phyloP scores from a whole-genome alignment of 2,113 vertebrate genomes.

The Forbesichthys agassizii region DNA sequence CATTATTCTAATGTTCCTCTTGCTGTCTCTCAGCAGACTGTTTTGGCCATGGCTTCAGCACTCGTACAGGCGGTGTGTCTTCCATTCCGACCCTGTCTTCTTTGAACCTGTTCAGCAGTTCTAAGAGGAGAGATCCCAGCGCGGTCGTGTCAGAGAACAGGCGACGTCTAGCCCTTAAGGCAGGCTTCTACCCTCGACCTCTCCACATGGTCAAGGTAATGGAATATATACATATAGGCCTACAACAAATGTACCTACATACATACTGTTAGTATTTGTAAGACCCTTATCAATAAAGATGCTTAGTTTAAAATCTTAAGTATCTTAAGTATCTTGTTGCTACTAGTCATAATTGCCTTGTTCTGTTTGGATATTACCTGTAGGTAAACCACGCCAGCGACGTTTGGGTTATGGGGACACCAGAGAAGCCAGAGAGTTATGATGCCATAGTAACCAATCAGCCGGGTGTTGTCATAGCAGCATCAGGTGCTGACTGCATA shows the following conservation, averaged over 20 bases:
- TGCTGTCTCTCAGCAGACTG: conserved; percentile 53
- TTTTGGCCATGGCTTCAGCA: conserved; percentile 93
- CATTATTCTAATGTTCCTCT: background rate
- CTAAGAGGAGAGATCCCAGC: conserved; percentile 81
- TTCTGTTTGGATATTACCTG: background rate
- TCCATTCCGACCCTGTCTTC: conserved; percentile 85
- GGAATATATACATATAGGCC: background rate
- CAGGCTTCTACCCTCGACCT: conserved; percentile 81
- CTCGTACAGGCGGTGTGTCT: conserved; percentile 87
- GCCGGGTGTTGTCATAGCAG: conserved; percentile 80
- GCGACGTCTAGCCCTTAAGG: conserved; percentile 78
- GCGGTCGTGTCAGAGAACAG: conserved; percentile 86
- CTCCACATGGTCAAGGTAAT: conserved; percentile 85
- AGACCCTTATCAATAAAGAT: background rate
- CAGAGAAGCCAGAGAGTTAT: conserved; percentile 80
- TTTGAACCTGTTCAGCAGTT: conserved; percentile 91
- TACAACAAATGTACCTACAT: background rate
- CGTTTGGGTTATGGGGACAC: conserved; percentile 83
- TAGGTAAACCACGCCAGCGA: conserved; percentile 83
- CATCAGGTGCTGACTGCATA: conserved; percentile 93
- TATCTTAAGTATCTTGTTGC: background rate
- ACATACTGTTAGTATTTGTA: background rate
- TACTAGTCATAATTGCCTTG: background rate
- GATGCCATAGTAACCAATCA: conserved; percentile 88
- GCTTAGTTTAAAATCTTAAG: background rate